Percentiles rank a stretch among this genome's conserved stretches.
These are phyloP conservation scores for Ophthalmolycus amberensis DNA, from an alignment of 2,113 vertebrate genomes.

Conservation along the genomic window DNA sequence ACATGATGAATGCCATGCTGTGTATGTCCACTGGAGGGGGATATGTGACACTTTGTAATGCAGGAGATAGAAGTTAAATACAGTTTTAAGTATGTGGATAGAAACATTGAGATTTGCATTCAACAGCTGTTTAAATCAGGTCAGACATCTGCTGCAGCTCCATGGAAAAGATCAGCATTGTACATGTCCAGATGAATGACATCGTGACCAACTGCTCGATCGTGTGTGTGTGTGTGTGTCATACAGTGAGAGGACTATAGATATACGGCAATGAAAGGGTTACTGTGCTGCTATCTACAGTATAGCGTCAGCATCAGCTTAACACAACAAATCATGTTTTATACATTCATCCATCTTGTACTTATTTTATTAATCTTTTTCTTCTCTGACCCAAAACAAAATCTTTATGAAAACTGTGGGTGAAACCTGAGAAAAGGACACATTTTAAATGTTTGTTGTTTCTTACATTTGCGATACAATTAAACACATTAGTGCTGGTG, in stretches of 20 bases:
- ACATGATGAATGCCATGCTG: neutral
- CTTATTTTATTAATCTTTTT: neutral
- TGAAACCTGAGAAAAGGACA: neutral
- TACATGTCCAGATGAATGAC: neutral
- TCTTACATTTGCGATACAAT: neutral
- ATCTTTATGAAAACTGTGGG: neutral
- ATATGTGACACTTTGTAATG: neutral
- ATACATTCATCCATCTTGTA: neutral
- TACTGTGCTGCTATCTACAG: slow-evolving; percentile 7
- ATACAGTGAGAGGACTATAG: slow-evolving; percentile 22
- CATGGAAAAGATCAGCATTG: neutral
- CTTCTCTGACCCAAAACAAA: neutral
- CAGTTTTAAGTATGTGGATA: neutral
- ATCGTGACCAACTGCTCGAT: slow-evolving; percentile 23
- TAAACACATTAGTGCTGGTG: too few relatives aligned
- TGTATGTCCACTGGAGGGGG: slow-evolving; percentile 37
- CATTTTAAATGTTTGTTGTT: too few relatives aligned
- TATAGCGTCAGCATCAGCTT: slow-evolving; percentile 5
- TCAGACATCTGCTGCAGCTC: slow-evolving; percentile 5
- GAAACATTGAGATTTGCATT: neutral
- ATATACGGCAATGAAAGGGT: neutral
- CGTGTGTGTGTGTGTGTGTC: slow-evolving; percentile 9
- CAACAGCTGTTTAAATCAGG: slow-evolving; percentile 1
- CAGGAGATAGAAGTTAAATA: neutral
- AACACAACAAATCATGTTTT: slow-evolving; percentile 9